phyloP scores from a whole-genome alignment of 2,113 vertebrate genomes.

The Ailuropoda melanoleuca region DNA sequence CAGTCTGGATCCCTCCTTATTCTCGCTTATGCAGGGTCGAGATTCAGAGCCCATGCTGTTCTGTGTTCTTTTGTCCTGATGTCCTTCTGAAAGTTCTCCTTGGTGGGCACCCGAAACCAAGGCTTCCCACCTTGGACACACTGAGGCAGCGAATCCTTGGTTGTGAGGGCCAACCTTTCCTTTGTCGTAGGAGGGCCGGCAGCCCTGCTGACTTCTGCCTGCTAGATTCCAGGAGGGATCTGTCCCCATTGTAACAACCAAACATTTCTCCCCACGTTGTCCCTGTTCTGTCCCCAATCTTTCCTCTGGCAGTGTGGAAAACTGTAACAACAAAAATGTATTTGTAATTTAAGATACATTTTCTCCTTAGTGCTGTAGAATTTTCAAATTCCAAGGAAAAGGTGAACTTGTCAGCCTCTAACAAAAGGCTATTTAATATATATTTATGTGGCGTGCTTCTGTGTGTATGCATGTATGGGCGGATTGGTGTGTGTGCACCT shows the following conservation, averaged over 20 bases:
- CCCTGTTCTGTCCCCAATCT: neutral
- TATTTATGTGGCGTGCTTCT: no score
- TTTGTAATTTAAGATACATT: constrained; percentile 4
- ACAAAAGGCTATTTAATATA: neutral
- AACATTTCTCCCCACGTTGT: neutral
- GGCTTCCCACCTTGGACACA: neutral
- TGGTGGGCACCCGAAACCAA: neutral
- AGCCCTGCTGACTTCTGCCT: neutral
- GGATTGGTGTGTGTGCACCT: neutral
- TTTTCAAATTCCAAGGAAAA: neutral
- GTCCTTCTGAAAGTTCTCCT: neutral
- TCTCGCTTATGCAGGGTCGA: neutral
- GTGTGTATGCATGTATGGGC: neutral
- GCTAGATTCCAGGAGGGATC: neutral
- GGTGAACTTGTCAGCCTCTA: neutral
- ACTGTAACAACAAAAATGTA: neutral
- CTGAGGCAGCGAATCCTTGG: neutral
- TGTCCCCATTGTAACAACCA: neutral
- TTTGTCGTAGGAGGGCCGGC: neutral
- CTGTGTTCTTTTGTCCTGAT: neutral
- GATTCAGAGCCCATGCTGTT: neutral
- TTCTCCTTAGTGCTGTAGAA: neutral
- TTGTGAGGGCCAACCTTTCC: neutral
- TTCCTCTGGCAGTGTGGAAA: neutral
- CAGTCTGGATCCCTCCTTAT: neutral